Percentiles rank a stretch among this genome's conserved stretches.
These are phyloP conservation scores for Phenganax subtilis DNA, from an alignment of 92 coral and sea anemone species.

Conservation along the genomic window DNA sequence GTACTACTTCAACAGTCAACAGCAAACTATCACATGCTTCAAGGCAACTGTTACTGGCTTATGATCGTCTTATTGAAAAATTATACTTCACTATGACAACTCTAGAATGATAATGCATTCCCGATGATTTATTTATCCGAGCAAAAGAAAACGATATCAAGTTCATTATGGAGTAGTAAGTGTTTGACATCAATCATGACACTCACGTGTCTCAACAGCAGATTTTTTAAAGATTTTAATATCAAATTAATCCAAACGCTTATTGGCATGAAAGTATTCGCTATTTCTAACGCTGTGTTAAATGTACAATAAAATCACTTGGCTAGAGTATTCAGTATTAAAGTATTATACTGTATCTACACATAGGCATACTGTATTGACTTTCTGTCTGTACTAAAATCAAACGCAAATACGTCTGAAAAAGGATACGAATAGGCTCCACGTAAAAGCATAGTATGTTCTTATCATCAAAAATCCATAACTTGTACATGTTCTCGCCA, in stretches of 20 bases:
- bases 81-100: too few species aligned
- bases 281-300: neutral
- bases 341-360: constrained; percentile 19
- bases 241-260: neutral
- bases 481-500: constrained; percentile 26
- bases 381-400: constrained; percentile 6
- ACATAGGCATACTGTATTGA: constrained; percentile 17
- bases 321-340: neutral
- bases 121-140: too few species aligned
- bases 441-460: constrained; percentile 50
- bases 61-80: too few species aligned
- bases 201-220: too few species aligned
- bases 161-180: too few species aligned
- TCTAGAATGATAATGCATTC: too few species aligned
- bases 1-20: too few species aligned
- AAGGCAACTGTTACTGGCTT: too few species aligned
- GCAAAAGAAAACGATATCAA: too few species aligned
- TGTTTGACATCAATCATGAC: too few species aligned
- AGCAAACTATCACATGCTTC: too few species aligned
- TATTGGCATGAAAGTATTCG: neutral
- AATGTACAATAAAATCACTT: neutral
- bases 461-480: constrained; percentile 4
- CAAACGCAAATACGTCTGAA: constrained; percentile 19
- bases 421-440: constrained; percentile 99
- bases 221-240: neutral